Percentiles rank a stretch among this genome's conserved stretches.
Conservation (phyloP, 2,113 vertebrate genomes). For the Pedetes capensis region DNA sequence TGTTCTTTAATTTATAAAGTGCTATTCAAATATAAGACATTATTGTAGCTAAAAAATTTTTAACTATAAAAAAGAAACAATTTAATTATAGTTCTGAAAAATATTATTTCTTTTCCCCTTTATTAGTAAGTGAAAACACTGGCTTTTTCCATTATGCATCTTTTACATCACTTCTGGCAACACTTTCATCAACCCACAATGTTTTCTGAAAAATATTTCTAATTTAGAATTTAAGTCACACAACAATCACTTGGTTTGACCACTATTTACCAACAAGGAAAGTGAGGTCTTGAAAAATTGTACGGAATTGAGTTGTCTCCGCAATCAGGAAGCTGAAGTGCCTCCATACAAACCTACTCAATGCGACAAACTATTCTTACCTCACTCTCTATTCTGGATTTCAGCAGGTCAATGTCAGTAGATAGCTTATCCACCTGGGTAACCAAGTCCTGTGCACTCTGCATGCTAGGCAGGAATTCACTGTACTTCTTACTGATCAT, state of each 20-base stretch:
- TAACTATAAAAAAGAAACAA: neutral
- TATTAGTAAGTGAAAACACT: no score
- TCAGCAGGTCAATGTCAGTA: constrained; percentile 88
- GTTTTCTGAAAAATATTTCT: constrained; percentile 20
- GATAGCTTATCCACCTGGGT: constrained; percentile 86
- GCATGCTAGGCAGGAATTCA: constrained; percentile 93
- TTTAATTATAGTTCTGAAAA: neutral
- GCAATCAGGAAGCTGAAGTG: neutral
- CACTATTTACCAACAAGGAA: neutral
- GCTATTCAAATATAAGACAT: neutral
- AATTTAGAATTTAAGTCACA: constrained; percentile 10
- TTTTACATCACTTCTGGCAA: no score
- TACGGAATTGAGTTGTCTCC: neutral
- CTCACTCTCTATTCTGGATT: constrained; percentile 90
- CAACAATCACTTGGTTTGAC: constrained; percentile 17
- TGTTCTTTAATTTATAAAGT: constrained; percentile 4
- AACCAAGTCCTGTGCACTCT: constrained; percentile 89
- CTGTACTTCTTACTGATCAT: constrained; percentile 92
- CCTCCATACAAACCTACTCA: neutral
- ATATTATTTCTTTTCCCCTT: no score
- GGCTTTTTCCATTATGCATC: no score
- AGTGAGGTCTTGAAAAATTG: neutral
- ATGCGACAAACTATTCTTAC: constrained; percentile 75
- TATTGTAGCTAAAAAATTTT: neutral
- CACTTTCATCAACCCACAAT: no score